Base-by-base conservation (phyloP, 2,113 vertebrate genomes). In the Petroica traversi region DNA sequence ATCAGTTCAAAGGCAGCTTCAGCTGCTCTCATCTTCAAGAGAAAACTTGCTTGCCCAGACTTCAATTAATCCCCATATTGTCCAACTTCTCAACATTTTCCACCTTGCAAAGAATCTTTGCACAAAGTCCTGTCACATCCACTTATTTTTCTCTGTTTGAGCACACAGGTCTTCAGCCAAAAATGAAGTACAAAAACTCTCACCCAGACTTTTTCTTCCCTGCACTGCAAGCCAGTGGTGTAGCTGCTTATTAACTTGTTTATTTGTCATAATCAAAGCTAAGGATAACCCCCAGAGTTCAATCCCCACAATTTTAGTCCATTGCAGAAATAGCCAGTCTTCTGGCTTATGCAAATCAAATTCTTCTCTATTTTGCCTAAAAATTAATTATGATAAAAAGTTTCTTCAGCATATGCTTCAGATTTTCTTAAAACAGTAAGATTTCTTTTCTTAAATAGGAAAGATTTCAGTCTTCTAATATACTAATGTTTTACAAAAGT, bases 191-290 rank as follows among this genome's bases (percentile, higher is more conserved):
- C 19, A 33, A 57, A 74, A 93, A 78, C 14, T n/a, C 40, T 57
- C 82, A 62, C 14, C 40, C 66, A 51, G 41, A 74, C 55, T 82
- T 69, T 69, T 83, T 23, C 19, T 92, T 34, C 59, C 57, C n/a
- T 58, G 55, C 28, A 64, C 51, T 66, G 13, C 26, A 89, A 83
- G 23, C 24, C 68, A 88, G 55, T 88, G 57, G 15, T 38, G 55
- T 86, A 33, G 40, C 26, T 84, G 41, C 28, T 77, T 85, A 96
- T 88, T 82, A 23, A 89, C 86, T 85, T 52, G 19, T 81, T 82
- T 51, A 83, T 95, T 94, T 86, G 57, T 86, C 68, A 92, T n/a
- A 92, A 73, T 75, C 31, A 89, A 93, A 90, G 58, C 33, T n/a
- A 36, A 73, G 75, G 91, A 59, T 36, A 84, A 81, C 7, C 2